These are phyloP conservation scores for Ispidina lecontei DNA, from an alignment of 2,797 vertebrate species.

Conservation along the genomic window DNA sequence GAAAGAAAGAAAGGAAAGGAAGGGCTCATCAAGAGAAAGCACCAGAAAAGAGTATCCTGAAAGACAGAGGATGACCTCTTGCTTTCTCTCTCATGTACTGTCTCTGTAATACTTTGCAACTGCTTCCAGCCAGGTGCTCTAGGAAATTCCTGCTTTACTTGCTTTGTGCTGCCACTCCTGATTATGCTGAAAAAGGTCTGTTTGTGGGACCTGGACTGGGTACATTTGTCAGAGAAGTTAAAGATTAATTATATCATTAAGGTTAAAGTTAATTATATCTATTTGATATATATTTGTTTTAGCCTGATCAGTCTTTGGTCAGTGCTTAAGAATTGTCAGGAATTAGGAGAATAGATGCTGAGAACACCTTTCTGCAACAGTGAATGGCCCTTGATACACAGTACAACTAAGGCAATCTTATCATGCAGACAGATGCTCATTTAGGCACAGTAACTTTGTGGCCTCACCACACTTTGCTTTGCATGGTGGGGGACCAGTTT, in stretches of 20 bases:
- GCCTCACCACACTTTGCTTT: neutral
- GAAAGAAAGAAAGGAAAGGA: neutral
- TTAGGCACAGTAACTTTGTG: neutral
- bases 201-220: neutral
- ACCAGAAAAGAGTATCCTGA: neutral
- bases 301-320: neutral
- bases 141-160: neutral
- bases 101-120: neutral
- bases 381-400: neutral
- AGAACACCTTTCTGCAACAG: neutral
- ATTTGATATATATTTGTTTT: neutral
- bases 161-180: neutral
- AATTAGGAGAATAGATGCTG: neutral
- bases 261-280: neutral
- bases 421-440: neutral
- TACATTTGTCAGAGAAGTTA: neutral
- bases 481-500: neutral
- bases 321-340: neutral
- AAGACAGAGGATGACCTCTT: neutral
- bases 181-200: neutral
- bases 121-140: neutral
- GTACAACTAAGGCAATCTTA: neutral
- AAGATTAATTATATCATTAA: neutral
- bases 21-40: neutral
- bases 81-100: neutral